A percentile compares a stretch with the other conserved stretches of the same genome.
These are phyloP conservation scores for Hyles lineata DNA, from an alignment of 2,888 invertebrate species.

Conservation along the genomic window DNA sequence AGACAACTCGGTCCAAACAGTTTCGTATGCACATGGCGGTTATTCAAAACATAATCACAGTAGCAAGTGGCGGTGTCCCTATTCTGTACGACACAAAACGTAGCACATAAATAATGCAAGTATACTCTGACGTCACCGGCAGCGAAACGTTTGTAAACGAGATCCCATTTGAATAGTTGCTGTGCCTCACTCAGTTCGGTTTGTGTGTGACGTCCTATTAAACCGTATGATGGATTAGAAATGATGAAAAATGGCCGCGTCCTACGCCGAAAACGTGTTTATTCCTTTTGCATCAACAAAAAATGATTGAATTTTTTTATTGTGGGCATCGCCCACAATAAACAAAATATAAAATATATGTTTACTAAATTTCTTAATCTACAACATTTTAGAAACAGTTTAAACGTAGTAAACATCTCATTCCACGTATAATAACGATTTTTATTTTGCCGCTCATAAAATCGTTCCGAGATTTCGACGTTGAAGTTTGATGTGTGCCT, in stretches of 20 bases:
- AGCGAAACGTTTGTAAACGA: slow-evolving; percentile 44
- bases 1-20: not conserved
- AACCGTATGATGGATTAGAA: slow-evolving; percentile 44
- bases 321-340: no score
- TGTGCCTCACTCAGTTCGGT: slow-evolving; percentile 34
- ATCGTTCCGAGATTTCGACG: not conserved
- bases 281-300: not conserved
- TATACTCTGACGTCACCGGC: slow-evolving; percentile 72
- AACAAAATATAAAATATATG: not conserved
- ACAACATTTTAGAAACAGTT: not conserved
- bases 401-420: not conserved
- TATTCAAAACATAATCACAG: slow-evolving; percentile 31
- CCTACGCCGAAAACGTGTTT: slow-evolving; percentile 15
- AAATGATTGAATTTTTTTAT: not conserved
- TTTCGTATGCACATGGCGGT: not conserved
- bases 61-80: slow-evolving; percentile 39
- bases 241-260: slow-evolving; percentile 27
- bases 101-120: slow-evolving; percentile 77
- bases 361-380: not conserved
- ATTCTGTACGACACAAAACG: slow-evolving; percentile 55
- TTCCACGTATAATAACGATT: not conserved
- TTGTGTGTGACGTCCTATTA: slow-evolving; percentile 44
- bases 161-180: slow-evolving; percentile 33
- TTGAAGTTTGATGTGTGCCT: slow-evolving; percentile 12
- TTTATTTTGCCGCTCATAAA: slow-evolving; percentile 15